Percentiles rank a stretch among this genome's conserved stretches.
These are phyloP conservation scores for Allobates femoralis DNA, from an alignment of 2,797 vertebrate species.

Conservation along the genomic window DNA sequence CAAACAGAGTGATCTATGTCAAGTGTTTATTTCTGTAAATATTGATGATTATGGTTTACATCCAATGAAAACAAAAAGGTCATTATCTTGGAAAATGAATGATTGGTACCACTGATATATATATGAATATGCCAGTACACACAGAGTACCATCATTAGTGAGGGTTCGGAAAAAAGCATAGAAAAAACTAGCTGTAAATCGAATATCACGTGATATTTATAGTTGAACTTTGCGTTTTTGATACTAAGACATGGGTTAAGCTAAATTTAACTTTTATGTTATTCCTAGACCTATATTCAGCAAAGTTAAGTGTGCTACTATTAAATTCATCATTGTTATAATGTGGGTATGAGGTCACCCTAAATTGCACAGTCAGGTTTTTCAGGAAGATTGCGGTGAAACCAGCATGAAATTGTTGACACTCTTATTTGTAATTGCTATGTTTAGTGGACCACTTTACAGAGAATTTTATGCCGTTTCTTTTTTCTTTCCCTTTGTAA, in stretches of 20 bases:
- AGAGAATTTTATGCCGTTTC: constrained; percentile 15
- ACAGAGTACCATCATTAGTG: not conserved
- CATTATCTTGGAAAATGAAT: too few species aligned
- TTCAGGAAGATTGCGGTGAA: not conserved
- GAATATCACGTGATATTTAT: not conserved
- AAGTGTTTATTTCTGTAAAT: too few species aligned
- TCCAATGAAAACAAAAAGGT: too few species aligned
- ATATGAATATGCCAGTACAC: not conserved
- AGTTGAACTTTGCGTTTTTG: not conserved
- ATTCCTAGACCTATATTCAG: constrained; percentile 15
- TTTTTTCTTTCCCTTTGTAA: constrained; percentile 12
- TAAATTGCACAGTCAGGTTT: constrained; percentile 23
- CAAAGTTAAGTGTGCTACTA: constrained; percentile 3
- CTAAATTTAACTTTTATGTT: not conserved
- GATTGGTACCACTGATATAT: too few species aligned
- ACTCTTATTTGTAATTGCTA: constrained; percentile 44
- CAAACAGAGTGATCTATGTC: too few species aligned
- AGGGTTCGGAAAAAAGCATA: not conserved
- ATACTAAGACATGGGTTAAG: not conserved
- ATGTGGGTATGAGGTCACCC: constrained; percentile 19
- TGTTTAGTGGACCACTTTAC: constrained; percentile 25
- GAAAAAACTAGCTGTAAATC: not conserved
- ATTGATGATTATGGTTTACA: too few species aligned
- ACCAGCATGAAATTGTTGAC: constrained; percentile 32
- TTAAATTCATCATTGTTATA: not conserved